phyloP scores from a whole-genome alignment of 2,797 vertebrate species.

The Amblyraja radiata region DNA sequence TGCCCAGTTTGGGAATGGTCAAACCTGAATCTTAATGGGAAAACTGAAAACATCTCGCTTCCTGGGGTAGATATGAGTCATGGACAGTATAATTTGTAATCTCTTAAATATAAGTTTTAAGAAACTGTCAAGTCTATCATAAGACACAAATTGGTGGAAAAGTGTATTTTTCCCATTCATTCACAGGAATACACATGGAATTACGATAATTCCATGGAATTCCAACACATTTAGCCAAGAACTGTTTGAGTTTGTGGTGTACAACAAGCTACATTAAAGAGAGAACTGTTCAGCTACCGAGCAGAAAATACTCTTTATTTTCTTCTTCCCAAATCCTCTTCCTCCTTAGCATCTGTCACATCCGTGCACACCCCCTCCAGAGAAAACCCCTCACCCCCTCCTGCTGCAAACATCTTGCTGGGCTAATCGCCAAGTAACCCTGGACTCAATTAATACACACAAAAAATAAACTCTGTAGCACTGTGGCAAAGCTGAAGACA shows the following conservation, averaged over 20 bases:
- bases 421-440: not conserved
- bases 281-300: not conserved
- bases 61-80: not conserved
- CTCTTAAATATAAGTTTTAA: not conserved
- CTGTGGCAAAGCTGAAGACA: not conserved
- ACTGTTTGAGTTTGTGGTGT: not conserved
- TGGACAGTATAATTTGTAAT: not conserved
- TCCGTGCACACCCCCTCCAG: no score
- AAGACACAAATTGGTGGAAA: not conserved
- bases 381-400: no score
- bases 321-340: not conserved
- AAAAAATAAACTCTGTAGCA: not conserved
- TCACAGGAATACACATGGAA: not conserved
- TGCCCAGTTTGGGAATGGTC: not conserved
- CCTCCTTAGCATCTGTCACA: not conserved
- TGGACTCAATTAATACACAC: not conserved
- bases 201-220: no score
- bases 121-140: not conserved
- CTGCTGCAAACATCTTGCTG: no score
- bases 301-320: not conserved
- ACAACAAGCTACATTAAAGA: not conserved
- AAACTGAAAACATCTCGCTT: not conserved
- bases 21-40: not conserved
- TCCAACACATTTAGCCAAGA: not conserved
- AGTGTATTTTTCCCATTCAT: not conserved